phyloP scores from a whole-genome alignment of 1,140 invertebrate genomes.

The Amphibalanus amphitrite region DNA sequence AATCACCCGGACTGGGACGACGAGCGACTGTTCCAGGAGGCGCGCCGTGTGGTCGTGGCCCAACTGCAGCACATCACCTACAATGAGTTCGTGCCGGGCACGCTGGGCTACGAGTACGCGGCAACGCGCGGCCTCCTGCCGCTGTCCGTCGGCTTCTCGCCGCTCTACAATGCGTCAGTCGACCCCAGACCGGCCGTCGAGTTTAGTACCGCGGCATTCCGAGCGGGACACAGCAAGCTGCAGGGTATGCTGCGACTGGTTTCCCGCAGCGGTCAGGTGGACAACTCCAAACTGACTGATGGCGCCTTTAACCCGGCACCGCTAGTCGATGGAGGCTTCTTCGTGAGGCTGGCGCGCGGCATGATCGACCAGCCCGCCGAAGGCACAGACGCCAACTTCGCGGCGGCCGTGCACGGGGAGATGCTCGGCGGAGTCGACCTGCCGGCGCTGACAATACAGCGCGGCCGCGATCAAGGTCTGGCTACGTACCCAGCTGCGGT shows the following conservation, averaged over 20 bases:
- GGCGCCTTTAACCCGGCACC: background rate
- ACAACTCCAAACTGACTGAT: background rate
- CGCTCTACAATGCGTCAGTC: conserved; percentile 20
- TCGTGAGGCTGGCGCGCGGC: background rate
- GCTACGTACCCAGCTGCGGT: conserved; percentile 16
- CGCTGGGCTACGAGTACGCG: conserved; percentile 62
- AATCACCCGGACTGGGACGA: conserved; percentile 33
- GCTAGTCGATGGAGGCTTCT: background rate
- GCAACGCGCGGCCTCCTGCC: conserved; percentile 56
- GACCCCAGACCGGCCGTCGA: conserved; percentile 16
- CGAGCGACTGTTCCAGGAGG: conserved; percentile 35
- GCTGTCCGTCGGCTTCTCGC: conserved; percentile 31
- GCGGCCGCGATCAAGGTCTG: conserved; percentile 28
- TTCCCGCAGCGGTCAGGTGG: background rate
- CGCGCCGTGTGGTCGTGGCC: conserved; percentile 32
- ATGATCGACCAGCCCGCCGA: background rate
- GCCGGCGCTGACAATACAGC: conserved; percentile 23
- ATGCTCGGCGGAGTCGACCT: conserved; percentile 20
- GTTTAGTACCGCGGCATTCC: conserved; percentile 21
- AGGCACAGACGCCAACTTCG: background rate
- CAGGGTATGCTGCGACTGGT: background rate
- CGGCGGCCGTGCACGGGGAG: background rate
- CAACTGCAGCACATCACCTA: conserved; percentile 42
- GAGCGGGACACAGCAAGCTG: conserved; percentile 27
- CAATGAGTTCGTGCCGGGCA: conserved; percentile 37